Evolutionary conservation across 2,888 invertebrate species (phyloP).

Genomic region (Drosophila algonquin): DNA sequence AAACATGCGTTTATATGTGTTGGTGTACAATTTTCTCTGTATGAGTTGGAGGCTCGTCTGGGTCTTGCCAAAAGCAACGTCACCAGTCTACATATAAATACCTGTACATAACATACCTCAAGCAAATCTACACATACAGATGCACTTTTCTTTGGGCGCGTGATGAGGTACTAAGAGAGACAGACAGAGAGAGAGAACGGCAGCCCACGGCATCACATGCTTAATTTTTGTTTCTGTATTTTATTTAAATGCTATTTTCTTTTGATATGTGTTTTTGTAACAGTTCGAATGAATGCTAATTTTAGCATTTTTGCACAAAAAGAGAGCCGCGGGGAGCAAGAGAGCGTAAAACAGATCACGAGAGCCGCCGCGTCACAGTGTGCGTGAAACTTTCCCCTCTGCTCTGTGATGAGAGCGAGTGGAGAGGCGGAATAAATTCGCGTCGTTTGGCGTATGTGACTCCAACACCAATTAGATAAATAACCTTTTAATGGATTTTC

Average conservation of each 20-base stretch:
- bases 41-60: slow-evolving; percentile 74
- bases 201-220: slow-evolving; percentile 65
- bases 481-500: slow-evolving; percentile 62
- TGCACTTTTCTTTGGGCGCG: slow-evolving; percentile 36
- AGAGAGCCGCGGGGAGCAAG: slow-evolving; percentile 13
- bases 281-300: slow-evolving; percentile 51
- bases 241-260: slow-evolving; percentile 36
- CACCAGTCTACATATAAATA: slow-evolving; percentile 43
- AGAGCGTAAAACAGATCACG: slow-evolving; percentile 1
- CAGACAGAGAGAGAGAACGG: neutral
- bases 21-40: slow-evolving; percentile 36
- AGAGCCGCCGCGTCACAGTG: neutral
- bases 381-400: slow-evolving; percentile 7
- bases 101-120: neutral
- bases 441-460: slow-evolving; percentile 25
- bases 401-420: slow-evolving; percentile 10
- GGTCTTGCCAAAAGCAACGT: slow-evolving; percentile 50
- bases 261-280: slow-evolving; percentile 27
- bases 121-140: slow-evolving; percentile 4
- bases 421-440: neutral
- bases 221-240: slow-evolving; percentile 56
- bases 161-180: slow-evolving; percentile 4
- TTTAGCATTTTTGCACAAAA: slow-evolving; percentile 56
- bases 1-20: slow-evolving; percentile 3
- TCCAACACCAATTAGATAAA: slow-evolving; percentile 68